phyloP scores from a whole-genome alignment of 1,140 invertebrate genomes.

The Hetaerina americana region DNA sequence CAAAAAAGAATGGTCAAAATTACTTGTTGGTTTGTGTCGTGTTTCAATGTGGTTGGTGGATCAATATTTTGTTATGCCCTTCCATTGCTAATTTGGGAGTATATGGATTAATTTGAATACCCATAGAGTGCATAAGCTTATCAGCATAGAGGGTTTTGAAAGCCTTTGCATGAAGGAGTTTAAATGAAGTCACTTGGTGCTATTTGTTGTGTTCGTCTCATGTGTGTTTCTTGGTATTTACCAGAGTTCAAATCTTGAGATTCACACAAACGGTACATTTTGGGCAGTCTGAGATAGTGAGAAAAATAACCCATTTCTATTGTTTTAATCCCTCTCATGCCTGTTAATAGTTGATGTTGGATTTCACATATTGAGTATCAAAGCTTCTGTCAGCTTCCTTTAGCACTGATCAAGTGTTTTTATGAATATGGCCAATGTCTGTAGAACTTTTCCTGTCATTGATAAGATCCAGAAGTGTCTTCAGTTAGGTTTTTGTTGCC shows the following conservation, averaged over 20 bases:
- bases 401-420: neutral
- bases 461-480: neutral
- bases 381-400: neutral
- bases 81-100: neutral
- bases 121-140: neutral
- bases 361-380: neutral
- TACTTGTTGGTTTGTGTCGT: neutral
- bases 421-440: neutral
- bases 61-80: neutral
- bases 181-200: neutral
- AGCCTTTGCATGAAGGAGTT: neutral
- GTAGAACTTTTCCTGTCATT: neutral
- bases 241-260: neutral
- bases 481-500: neutral
- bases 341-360: neutral
- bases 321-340: neutral
- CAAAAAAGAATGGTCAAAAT: conserved; percentile 1
- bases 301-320: neutral
- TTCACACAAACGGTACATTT: neutral
- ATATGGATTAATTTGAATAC: neutral
- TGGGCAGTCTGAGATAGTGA: neutral
- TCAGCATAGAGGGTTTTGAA: neutral
- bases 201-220: neutral
- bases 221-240: neutral
- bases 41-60: neutral